phyloP scores from a whole-genome alignment of 2,797 vertebrate species.

The Cryptoblepharus egeriae region DNA sequence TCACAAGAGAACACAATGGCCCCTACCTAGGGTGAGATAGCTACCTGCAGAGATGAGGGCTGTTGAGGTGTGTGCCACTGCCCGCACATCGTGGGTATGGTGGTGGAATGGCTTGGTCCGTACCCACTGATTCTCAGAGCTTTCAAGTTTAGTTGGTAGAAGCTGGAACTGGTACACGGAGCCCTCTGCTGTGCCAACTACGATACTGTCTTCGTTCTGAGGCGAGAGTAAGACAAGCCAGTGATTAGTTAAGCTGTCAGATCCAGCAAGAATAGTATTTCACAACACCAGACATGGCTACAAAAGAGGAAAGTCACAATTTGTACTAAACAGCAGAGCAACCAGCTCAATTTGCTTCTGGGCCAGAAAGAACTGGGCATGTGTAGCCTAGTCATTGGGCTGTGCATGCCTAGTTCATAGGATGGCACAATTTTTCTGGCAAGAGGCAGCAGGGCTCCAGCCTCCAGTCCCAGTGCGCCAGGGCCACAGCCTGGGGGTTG shows the following conservation, averaged over 20 bases:
- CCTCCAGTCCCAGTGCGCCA: too few relatives aligned
- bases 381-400: too few relatives aligned
- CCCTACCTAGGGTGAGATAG: fast-evolving
- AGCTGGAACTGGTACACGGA: conserved; percentile 90
- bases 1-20: not conserved
- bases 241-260: fast-evolving
- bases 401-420: too few relatives aligned
- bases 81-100: conserved; percentile 91
- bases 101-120: conserved; percentile 90
- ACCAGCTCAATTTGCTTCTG: too few relatives aligned
- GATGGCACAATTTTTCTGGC: too few relatives aligned
- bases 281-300: not conserved
- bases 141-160: conserved; percentile 75
- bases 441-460: too few relatives aligned
- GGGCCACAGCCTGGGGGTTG: too few relatives aligned
- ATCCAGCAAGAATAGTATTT: too few relatives aligned
- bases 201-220: conserved; percentile 88
- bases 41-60: conserved; percentile 92
- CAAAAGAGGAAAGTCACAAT: not conserved
- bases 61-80: conserved; percentile 82
- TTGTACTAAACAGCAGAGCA: not conserved
- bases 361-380: too few relatives aligned
- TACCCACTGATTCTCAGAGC: conserved; percentile 86
- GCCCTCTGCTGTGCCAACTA: conserved; percentile 91
- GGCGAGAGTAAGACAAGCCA: fast-evolving